phyloP scores from a whole-genome alignment of 1,140 invertebrate genomes.

The Samia ricini region DNA sequence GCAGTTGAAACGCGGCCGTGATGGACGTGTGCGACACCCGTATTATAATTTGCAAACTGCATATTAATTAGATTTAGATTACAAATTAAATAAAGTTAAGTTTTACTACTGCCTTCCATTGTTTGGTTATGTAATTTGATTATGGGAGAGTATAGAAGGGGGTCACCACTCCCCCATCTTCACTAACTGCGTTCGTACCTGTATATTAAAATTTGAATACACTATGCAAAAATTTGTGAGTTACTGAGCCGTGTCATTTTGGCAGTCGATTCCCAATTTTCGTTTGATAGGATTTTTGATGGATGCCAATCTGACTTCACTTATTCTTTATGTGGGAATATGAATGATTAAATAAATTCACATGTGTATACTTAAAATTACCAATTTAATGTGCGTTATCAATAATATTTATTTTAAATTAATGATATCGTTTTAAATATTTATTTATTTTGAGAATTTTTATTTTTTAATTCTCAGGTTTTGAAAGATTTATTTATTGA shows the following conservation, averaged over 20 bases:
- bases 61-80: too few relatives aligned
- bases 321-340: slow-evolving; percentile 2
- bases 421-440: not conserved
- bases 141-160: too few relatives aligned
- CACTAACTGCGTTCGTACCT: not conserved
- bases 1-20: too few relatives aligned
- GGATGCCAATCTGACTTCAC: slow-evolving; percentile 35
- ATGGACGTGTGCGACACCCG: too few relatives aligned
- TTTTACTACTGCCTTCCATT: too few relatives aligned
- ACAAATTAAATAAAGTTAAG: too few relatives aligned
- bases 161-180: not conserved
- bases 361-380: not conserved
- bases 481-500: too few relatives aligned
- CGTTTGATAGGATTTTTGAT: slow-evolving; percentile 42
- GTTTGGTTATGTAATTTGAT: too few relatives aligned
- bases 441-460: not conserved
- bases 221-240: slow-evolving; percentile 49
- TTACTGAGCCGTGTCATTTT: slow-evolving; percentile 17
- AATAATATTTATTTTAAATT: not conserved
- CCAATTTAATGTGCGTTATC: not conserved
- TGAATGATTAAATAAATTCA: slow-evolving; percentile 5
- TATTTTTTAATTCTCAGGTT: too few relatives aligned
- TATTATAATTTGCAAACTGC: too few relatives aligned
- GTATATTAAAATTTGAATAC: slow-evolving; percentile 34
- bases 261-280: slow-evolving; percentile 11